Evolutionary conservation across 2,888 invertebrate genomes (phyloP), one percentile per base, ranked within the genome.

Genomic region (Achlya flavicornis): DNA sequence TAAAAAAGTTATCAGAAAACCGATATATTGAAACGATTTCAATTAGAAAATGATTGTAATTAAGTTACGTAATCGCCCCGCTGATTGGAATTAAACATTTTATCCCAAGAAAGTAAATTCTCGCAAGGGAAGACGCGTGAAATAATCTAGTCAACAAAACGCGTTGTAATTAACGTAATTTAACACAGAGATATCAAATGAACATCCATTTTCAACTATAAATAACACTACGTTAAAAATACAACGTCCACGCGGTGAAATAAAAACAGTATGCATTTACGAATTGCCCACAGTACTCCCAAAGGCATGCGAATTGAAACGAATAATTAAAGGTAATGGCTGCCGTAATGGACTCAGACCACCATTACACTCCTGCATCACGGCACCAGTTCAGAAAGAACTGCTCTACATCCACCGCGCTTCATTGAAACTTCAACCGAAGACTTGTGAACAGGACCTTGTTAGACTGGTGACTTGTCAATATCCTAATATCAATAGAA

Each of bases 251-350:
- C 26, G 10, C 12, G 7, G 4, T 7, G 32, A 35, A 58, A 33
- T 35, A 58, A 41, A 38, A 12, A 58, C 12, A 33, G 6, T 35
- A 35, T 35, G 33, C 33, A 58, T 14, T 33, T n/a, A 58, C 33
- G n/a, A 58, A 58, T 35, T 35, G 3, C 11, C 35, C 58, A 8
- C 14, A 11, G 0, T 58, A 33, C 33, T 58, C 58, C 58, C 58
- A 32, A 35, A 58, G 58, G 58, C 58, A 26, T 33, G 33, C 33
- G 58, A 12, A 41, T 12, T 4, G 12, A 12, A 41, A 2, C 59
- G n/a, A 3, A 59, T 59, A 59, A 59, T 59, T 59, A 59, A 35
- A 59, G 59, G 35, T 59, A 35, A 38, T 59, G 59, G 19, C 19
- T 38, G 4, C 8, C 41, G 35, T 59, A 59, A 59, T 41, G 16